A percentile compares a stretch with the other conserved stretches of the same genome.
Conservation (phyloP, 2,797 vertebrate species). For the Atherinosoma microstoma region DNA sequence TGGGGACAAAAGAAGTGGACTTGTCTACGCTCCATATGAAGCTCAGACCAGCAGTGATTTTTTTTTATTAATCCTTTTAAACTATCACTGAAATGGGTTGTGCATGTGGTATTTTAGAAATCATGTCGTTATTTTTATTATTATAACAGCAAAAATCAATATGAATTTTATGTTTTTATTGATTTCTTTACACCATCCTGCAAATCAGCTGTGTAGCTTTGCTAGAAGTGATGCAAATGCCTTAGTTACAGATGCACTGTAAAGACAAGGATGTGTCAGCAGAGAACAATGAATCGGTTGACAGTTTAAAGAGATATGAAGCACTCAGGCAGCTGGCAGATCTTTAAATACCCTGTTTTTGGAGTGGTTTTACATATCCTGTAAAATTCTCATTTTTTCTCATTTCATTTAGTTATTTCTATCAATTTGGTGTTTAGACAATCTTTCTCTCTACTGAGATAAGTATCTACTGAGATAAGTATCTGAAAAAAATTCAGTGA, state of each 20-base stretch:
- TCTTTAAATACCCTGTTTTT: constrained; percentile 35
- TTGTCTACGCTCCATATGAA: neutral
- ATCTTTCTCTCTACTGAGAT: no score
- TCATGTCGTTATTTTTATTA: constrained; percentile 1
- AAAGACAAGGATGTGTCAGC: constrained; percentile 32
- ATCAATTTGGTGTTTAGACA: no score
- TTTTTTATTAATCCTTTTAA: neutral
- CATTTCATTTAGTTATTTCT: no score
- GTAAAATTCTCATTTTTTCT: neutral
- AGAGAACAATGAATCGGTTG: neutral
- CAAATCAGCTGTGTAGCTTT: neutral
- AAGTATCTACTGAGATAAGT: neutral
- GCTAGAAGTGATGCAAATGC: constrained; percentile 21
- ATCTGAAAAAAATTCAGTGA: neutral
- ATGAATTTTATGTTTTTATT: constrained; percentile 31
- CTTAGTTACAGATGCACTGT: constrained; percentile 25
- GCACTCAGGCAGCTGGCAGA: neutral
- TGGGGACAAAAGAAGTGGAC: neutral
- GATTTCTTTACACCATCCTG: constrained; percentile 21
- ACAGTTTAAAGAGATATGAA: constrained; percentile 24
- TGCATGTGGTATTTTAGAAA: constrained; percentile 2
- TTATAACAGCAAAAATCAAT: constrained; percentile 27
- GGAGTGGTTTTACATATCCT: neutral
- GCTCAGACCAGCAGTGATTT: neutral
- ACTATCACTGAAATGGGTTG: neutral